Evolutionary conservation across 2,113 vertebrate genomes (phyloP).

Genomic region (Nothoprocta perdicaria): DNA sequence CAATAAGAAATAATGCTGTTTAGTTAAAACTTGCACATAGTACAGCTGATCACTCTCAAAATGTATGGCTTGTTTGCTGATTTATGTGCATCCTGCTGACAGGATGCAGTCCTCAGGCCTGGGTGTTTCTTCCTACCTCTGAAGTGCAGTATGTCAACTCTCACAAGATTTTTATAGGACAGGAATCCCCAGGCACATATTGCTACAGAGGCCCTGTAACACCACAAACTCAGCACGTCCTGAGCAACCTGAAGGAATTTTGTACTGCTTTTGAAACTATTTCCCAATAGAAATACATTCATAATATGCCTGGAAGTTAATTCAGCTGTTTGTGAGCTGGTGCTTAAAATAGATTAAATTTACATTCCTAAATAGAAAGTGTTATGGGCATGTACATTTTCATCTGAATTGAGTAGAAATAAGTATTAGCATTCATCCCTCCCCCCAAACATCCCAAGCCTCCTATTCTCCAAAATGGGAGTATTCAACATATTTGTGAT

Average conservation of each 20-base stretch:
- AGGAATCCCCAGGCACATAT: not conserved
- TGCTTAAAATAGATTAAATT: not conserved
- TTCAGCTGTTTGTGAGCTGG: not conserved
- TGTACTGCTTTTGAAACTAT: not conserved
- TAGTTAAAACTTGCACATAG: not conserved
- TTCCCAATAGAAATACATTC: not conserved
- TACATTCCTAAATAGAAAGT: not conserved
- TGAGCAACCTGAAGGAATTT: not conserved
- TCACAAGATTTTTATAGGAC: not conserved
- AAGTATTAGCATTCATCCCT: not conserved
- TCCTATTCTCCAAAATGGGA: too few species aligned
- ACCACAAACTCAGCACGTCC: not conserved
- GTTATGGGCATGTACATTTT: not conserved
- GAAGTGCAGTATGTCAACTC: not conserved
- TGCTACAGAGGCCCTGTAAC: not conserved
- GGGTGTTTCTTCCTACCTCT: not conserved
- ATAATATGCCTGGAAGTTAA: not conserved
- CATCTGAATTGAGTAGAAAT: not conserved
- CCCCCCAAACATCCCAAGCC: too few species aligned
- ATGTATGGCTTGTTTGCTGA: not conserved
- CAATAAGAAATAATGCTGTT: not conserved
- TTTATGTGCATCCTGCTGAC: not conserved
- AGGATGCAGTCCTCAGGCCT: not conserved
- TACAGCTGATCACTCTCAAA: not conserved
- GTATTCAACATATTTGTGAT: too few species aligned